Conservation (phyloP, 2,113 vertebrate genomes). For the Zosterops hypoxanthus region DNA sequence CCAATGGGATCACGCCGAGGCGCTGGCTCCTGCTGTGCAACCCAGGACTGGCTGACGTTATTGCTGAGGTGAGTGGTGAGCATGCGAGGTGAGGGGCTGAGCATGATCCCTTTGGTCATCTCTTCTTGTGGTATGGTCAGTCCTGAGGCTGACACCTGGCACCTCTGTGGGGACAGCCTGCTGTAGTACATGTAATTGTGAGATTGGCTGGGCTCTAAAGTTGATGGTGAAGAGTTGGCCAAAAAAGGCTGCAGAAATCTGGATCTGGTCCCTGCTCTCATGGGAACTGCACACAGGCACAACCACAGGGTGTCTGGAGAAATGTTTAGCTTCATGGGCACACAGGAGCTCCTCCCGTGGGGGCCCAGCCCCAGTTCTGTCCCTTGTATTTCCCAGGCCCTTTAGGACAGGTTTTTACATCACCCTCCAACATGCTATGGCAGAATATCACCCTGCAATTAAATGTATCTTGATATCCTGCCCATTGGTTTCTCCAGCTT, state of each 20-base stretch:
- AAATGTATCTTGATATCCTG: neutral
- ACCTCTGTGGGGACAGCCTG: neutral
- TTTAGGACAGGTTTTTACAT: neutral
- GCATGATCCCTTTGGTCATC: rapidly evolving
- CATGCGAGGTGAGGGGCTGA: neutral
- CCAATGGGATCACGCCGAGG: constrained; percentile 85
- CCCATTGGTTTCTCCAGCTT: neutral
- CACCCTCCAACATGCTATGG: rapidly evolving
- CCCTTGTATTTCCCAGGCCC: neutral
- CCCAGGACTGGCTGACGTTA: constrained; percentile 82
- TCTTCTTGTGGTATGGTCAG: neutral
- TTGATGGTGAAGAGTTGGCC: neutral
- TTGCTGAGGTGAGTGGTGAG: constrained; percentile 77
- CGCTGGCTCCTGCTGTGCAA: constrained; percentile 90
- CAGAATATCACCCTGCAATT: neutral
- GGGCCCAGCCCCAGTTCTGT: neutral
- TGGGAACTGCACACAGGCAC: neutral
- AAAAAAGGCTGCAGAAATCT: neutral
- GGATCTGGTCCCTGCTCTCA: rapidly evolving
- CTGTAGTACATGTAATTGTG: rapidly evolving
- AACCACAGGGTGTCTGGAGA: neutral
- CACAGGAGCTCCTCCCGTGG: neutral
- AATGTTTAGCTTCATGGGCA: neutral
- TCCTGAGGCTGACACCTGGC: neutral
- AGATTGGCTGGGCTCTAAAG: neutral